Percentiles rank a stretch among this genome's conserved stretches.
Conservation (phyloP, 2,113 vertebrate species). For the Suricata suricatta region DNA sequence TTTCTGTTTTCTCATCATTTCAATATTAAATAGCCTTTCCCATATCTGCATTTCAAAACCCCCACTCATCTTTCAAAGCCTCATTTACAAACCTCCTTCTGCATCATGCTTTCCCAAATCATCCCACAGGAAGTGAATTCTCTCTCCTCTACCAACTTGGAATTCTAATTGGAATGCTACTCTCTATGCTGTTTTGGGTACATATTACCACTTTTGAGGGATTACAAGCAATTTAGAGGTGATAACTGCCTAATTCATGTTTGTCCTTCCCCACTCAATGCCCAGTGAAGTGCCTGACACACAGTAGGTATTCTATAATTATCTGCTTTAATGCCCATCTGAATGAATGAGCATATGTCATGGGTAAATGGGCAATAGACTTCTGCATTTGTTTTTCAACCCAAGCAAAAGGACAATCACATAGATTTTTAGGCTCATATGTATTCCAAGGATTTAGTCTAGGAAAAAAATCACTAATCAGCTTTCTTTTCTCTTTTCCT, state of each 20-base stretch:
- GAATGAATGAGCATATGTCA: background rate
- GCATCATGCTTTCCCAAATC: background rate
- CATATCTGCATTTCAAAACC: background rate
- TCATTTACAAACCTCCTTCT: background rate
- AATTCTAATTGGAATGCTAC: background rate
- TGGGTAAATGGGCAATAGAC: background rate
- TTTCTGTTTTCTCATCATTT: background rate
- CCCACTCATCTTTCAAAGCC: background rate
- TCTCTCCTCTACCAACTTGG: background rate
- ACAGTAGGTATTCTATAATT: background rate
- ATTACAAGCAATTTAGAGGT: background rate
- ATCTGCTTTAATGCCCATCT: background rate
- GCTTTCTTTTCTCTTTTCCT: conserved; percentile 45
- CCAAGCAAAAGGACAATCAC: conserved; percentile 34
- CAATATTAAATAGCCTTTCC: background rate
- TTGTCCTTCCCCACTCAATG: background rate
- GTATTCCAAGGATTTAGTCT: conserved; percentile 63
- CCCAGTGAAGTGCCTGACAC: background rate
- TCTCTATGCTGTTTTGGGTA: background rate
- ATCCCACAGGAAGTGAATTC: background rate
- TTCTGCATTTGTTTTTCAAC: conserved; percentile 62
- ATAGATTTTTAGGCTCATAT: conserved; percentile 59
- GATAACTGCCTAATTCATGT: background rate
- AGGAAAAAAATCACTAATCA: conserved; percentile 59
- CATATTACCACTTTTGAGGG: background rate